phyloP scores from a whole-genome alignment of 2,888 invertebrate genomes.

The Hydrotaea diabolus region DNA sequence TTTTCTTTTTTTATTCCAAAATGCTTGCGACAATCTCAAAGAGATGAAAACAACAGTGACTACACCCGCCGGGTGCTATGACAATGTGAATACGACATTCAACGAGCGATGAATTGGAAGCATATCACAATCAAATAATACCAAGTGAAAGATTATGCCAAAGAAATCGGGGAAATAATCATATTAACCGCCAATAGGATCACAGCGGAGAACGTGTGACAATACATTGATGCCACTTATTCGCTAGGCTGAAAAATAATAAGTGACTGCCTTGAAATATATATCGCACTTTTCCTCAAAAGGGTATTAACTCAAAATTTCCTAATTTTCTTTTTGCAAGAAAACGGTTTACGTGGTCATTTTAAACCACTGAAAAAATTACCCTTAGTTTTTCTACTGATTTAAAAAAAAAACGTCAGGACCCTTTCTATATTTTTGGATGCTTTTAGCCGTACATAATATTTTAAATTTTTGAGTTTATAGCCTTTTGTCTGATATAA shows the following conservation, averaged over 20 bases:
- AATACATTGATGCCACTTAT: background rate
- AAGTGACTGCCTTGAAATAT: no score
- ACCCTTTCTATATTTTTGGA: no score
- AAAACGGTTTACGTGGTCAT: no score
- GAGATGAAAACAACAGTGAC: background rate
- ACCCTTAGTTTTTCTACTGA: no score
- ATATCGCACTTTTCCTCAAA: no score
- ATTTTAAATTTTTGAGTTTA: no score
- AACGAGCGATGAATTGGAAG: background rate
- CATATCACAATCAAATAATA: background rate
- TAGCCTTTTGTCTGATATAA: no score
- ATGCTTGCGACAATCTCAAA: background rate
- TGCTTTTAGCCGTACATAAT: no score
- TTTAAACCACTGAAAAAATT: no score
- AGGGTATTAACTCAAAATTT: no score
- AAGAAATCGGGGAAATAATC: background rate
- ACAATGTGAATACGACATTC: background rate
- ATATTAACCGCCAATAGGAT: background rate
- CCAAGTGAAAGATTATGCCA: background rate
- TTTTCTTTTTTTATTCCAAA: background rate
- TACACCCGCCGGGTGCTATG: background rate
- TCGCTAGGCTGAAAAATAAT: background rate
- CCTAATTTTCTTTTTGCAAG: no score
- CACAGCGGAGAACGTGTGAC: background rate
- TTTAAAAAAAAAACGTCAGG: no score